Evolutionary conservation across 1,140 invertebrate genomes (phyloP).

Genomic region (Platyscapa corneri): DNA sequence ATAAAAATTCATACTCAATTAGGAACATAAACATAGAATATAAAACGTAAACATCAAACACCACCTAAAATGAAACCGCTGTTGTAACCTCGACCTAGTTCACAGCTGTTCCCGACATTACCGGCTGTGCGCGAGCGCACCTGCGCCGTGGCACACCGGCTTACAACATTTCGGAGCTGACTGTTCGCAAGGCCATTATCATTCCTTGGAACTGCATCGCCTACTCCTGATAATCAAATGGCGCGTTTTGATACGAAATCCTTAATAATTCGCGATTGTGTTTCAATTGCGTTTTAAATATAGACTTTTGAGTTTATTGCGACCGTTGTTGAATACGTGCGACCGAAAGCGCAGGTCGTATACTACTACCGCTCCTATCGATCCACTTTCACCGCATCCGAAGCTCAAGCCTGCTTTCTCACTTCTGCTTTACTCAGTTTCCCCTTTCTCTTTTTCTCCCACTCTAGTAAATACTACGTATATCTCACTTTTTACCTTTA

Average conservation of each 20-base stretch:
- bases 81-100: background rate
- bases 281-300: background rate
- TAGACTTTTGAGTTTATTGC: background rate
- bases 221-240: background rate
- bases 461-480: background rate
- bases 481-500: background rate
- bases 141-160: slow-evolving; percentile 24
- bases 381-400: slow-evolving; percentile 69
- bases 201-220: background rate
- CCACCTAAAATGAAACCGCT: background rate
- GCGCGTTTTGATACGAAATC: background rate
- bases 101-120: slow-evolving; percentile 40
- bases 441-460: slow-evolving; percentile 45
- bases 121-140: background rate
- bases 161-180: background rate
- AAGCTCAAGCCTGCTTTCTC: slow-evolving; percentile 55
- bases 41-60: slow-evolving; percentile 15
- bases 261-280: background rate
- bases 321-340: slow-evolving; percentile 17
- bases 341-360: slow-evolving; percentile 53
- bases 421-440: slow-evolving; percentile 48
- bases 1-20: background rate
- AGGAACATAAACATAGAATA: background rate
- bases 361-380: slow-evolving; percentile 62
- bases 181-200: background rate